Conservation (phyloP, 2,888 invertebrate genomes). For the Frankliniella intonsa region DNA sequence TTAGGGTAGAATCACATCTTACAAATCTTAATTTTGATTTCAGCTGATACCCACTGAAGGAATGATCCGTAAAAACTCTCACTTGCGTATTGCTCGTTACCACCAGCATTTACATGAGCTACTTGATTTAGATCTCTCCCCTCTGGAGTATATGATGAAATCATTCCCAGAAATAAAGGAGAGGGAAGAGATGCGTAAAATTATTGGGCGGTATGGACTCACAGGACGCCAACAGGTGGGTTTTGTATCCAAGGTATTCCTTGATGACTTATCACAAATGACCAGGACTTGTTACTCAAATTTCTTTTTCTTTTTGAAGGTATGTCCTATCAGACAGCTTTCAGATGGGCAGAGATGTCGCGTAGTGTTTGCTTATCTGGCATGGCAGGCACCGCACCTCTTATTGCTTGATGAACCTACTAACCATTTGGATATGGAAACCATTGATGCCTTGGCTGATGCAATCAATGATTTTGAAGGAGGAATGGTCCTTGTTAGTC, state of each 20-base stretch:
- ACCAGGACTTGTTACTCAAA: background rate
- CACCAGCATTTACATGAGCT: slow-evolving; percentile 98
- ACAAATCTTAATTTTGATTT: slow-evolving; percentile 35
- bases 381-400: slow-evolving; percentile 95
- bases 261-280: background rate
- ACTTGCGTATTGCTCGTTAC: slow-evolving; percentile 94
- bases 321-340: slow-evolving; percentile 88
- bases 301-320: slow-evolving; percentile 49
- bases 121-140: slow-evolving; percentile 88
- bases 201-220: slow-evolving; percentile 95
- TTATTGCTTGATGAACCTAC: slow-evolving; percentile 83
- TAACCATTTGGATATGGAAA: slow-evolving; percentile 96
- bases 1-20: slow-evolving; percentile 27
- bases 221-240: slow-evolving; percentile 91
- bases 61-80: slow-evolving; percentile 97
- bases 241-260: background rate
- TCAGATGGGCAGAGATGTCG: slow-evolving; percentile 98
- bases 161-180: slow-evolving; percentile 96
- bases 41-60: slow-evolving; percentile 89
- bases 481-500: slow-evolving; percentile 97
- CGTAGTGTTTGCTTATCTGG: slow-evolving; percentile 97
- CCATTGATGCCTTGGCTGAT: slow-evolving; percentile 95
- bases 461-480: slow-evolving; percentile 97
- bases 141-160: slow-evolving; percentile 97
- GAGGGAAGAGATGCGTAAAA: slow-evolving; percentile 97